Percentiles rank a stretch among this genome's conserved stretches.
Conservation (phyloP, 1,140 invertebrate species). For the Saxidomus purpurata region DNA sequence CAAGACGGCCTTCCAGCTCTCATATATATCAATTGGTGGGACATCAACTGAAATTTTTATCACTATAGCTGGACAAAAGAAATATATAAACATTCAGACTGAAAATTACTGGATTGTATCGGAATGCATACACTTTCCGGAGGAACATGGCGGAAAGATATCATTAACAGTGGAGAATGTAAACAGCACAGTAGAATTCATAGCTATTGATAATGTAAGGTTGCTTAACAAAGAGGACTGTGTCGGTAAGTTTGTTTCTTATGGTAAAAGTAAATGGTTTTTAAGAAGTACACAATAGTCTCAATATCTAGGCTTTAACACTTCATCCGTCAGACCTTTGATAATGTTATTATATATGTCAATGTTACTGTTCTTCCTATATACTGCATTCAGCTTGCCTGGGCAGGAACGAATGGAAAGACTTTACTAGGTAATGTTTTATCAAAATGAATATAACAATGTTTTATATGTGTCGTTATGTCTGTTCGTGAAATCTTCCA, state of each 20-base stretch:
- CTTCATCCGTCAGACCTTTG: too few species aligned
- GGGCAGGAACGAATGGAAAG: too few species aligned
- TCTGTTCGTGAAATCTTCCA: too few species aligned
- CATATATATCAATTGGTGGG: background rate
- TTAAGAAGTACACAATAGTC: too few species aligned
- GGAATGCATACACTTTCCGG: background rate
- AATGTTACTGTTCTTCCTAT: too few species aligned
- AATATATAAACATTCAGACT: background rate
- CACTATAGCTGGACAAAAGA: background rate
- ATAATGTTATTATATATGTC: too few species aligned
- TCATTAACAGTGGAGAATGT: background rate
- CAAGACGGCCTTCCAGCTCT: constrained; percentile 7
- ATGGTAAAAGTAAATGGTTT: too few species aligned
- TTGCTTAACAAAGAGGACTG: background rate
- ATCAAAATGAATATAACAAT: too few species aligned
- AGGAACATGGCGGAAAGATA: background rate
- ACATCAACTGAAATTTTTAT: background rate
- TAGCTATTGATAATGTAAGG: constrained; percentile 11
- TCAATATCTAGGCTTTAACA: too few species aligned
- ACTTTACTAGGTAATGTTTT: too few species aligned
- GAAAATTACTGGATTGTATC: background rate
- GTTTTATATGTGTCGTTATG: too few species aligned
- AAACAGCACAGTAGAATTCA: background rate
- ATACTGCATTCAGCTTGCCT: too few species aligned
- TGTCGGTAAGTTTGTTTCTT: background rate